These are phyloP conservation scores for Biston stratarius DNA, from an alignment of 2,888 invertebrate species.

Conservation along the genomic window DNA sequence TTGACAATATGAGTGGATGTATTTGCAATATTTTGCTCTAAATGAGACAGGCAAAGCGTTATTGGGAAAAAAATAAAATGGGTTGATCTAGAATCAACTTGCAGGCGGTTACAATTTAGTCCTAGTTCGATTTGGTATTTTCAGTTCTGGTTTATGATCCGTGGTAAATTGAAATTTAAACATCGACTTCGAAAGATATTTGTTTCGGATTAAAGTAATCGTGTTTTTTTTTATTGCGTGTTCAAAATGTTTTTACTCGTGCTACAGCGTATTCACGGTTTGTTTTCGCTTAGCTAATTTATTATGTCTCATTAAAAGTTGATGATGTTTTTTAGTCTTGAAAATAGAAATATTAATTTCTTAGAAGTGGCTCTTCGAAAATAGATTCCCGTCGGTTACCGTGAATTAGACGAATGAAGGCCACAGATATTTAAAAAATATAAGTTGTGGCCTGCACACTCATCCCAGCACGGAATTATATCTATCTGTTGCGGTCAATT, in stretches of 20 bases:
- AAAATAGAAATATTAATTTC: conserved; percentile 14
- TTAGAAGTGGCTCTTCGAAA: conserved; percentile 13
- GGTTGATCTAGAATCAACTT: no score
- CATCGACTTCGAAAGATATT: conserved; percentile 9
- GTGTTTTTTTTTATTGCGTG: conserved; percentile 2
- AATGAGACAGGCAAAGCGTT: no score
- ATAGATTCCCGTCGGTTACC: conserved; percentile 18
- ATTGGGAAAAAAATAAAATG: no score
- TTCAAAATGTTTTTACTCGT: conserved; percentile 5
- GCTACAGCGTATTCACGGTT: not conserved
- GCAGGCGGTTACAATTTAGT: not conserved
- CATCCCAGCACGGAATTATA: conserved; percentile 19
- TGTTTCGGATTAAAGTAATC: conserved; percentile 9
- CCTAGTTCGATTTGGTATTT: not conserved
- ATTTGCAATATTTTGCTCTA: no score
- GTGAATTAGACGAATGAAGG: conserved; percentile 9
- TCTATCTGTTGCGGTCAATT: conserved; percentile 23
- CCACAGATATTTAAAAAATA: conserved; percentile 29
- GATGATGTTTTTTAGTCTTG: not conserved
- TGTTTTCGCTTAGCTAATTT: not conserved
- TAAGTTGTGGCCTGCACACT: conserved; percentile 20
- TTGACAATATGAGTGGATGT: no score
- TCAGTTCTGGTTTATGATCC: conserved; percentile 1
- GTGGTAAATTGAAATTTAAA: conserved; percentile 13
- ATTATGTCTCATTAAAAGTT: not conserved